These are phyloP conservation scores for Galerucella nymphaeae DNA, from an alignment of 2,888 invertebrate genomes.

Conservation along the genomic window DNA sequence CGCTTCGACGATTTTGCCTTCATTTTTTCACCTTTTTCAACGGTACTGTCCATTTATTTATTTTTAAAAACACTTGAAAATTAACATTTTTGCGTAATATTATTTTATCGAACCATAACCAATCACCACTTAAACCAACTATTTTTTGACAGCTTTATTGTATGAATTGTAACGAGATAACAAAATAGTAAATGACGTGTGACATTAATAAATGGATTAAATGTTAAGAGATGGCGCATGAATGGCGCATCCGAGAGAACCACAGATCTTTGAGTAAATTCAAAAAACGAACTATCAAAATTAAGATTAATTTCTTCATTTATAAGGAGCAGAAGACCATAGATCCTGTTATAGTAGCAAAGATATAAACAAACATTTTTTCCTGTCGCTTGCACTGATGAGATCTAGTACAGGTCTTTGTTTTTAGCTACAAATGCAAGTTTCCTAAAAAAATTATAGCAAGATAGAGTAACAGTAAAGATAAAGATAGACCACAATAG, in stretches of 20 bases:
- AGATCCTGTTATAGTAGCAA: no score
- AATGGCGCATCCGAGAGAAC: not conserved
- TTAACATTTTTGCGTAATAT: slow-evolving; percentile 44
- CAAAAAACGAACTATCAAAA: no score
- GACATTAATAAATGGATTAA: not conserved
- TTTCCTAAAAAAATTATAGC: no score
- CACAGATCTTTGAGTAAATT: not conserved
- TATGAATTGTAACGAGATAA: not conserved
- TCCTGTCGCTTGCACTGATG: no score
- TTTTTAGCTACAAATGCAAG: no score
- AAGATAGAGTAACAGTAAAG: no score
- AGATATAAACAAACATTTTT: no score
- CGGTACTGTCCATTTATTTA: slow-evolving; percentile 40
- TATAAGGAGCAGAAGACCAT: no score
- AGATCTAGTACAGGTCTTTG: no score
- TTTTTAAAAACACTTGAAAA: slow-evolving; percentile 49
- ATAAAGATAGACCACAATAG: no score
- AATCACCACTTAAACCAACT: slow-evolving; percentile 31
- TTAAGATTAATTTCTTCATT: no score
- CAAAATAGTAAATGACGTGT: slow-evolving; percentile 9
- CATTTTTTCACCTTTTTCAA: slow-evolving; percentile 62
- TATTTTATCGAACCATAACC: slow-evolving; percentile 41
- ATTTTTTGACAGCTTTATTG: slow-evolving; percentile 24
- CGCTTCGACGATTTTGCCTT: slow-evolving; percentile 85
- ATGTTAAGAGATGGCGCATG: not conserved